These are phyloP conservation scores for Eupithecia centaureata DNA, from an alignment of 2,888 invertebrate genomes.

Conservation along the genomic window DNA sequence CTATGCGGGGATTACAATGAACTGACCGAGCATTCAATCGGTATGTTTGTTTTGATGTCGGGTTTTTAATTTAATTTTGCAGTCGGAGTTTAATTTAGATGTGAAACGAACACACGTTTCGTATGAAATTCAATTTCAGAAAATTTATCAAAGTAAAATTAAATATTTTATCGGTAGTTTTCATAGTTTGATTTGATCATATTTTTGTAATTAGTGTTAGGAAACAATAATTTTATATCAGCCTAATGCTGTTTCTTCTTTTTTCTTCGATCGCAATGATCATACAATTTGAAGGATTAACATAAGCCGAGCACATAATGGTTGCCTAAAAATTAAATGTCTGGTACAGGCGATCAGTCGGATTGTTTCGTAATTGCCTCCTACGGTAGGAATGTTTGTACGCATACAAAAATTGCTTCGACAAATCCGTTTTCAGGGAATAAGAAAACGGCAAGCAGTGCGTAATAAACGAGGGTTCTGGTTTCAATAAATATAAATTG, in stretches of 20 bases:
- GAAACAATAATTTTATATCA: not conserved
- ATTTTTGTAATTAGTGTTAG: not conserved
- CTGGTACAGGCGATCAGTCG: not conserved
- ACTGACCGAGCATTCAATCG: conserved; percentile 38
- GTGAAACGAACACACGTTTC: not conserved
- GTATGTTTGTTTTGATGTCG: conserved; percentile 15
- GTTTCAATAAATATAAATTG: not conserved
- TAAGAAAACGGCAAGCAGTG: not conserved
- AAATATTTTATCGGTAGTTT: not conserved
- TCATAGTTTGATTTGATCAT: not conserved
- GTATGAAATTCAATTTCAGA: no score
- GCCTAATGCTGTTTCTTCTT: not conserved
- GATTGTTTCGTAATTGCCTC: conserved; percentile 36
- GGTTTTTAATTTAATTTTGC: conserved; percentile 11
- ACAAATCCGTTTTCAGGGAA: conserved; percentile 3
- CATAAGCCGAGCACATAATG: not conserved
- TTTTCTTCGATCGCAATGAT: not conserved
- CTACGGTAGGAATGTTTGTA: conserved; percentile 33
- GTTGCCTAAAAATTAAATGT: conserved; percentile 21
- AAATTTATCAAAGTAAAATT: no score
- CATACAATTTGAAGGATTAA: not conserved
- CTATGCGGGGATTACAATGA: conserved; percentile 29
- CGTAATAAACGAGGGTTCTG: not conserved
- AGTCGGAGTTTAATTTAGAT: not conserved
- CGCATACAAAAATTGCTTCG: conserved; percentile 30